A percentile compares a stretch with the other conserved stretches of the same genome.
Conservation (phyloP, 1,140 invertebrate species). For the Pristionchus pacificus region DNA sequence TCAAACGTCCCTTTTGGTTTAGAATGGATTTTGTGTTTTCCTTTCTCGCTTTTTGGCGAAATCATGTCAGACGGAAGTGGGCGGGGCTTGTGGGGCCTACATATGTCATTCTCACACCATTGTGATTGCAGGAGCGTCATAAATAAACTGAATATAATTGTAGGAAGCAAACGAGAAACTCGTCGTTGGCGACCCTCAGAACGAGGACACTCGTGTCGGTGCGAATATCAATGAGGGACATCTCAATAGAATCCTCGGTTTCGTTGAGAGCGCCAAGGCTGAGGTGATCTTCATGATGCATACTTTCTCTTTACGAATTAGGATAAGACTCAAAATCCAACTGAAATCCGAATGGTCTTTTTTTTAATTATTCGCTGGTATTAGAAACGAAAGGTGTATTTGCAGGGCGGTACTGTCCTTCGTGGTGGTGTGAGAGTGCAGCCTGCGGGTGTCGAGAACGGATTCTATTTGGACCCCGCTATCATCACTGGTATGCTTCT, state of each 20-base stretch:
- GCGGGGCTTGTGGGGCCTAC: too few relatives aligned
- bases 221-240: slow-evolving; percentile 64
- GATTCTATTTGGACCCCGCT: slow-evolving; percentile 52
- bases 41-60: too few relatives aligned
- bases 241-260: slow-evolving; percentile 62
- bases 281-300: neutral
- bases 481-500: slow-evolving; percentile 37
- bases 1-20: too few relatives aligned
- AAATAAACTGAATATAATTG: neutral
- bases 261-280: slow-evolving; percentile 63
- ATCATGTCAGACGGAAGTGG: too few relatives aligned
- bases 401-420: slow-evolving; percentile 62
- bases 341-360: too few relatives aligned
- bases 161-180: slow-evolving; percentile 42
- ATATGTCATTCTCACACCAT: too few relatives aligned
- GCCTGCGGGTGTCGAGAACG: slow-evolving; percentile 47
- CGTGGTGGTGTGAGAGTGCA: slow-evolving; percentile 63
- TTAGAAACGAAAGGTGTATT: neutral
- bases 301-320: neutral
- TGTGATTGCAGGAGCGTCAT: too few relatives aligned
- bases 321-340: too few relatives aligned
- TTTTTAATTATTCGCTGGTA: too few relatives aligned
- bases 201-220: slow-evolving; percentile 61
- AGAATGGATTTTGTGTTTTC: too few relatives aligned
- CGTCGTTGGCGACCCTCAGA: slow-evolving; percentile 59